Conservation (phyloP, 2,888 invertebrate species). For the Harmothoe impar region DNA sequence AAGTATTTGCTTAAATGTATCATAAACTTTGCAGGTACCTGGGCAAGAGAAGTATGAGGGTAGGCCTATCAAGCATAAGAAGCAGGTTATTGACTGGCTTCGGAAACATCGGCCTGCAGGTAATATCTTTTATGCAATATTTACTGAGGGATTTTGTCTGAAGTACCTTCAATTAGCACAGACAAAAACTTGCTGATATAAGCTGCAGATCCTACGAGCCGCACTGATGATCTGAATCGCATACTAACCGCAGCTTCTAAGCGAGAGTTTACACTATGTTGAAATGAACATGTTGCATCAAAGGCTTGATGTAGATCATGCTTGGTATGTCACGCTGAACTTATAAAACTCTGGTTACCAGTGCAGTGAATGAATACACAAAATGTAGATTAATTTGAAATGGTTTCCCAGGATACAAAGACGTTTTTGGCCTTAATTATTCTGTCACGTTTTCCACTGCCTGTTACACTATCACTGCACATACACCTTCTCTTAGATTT, state of each 20-base stretch:
- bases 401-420: no score
- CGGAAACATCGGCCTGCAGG: not conserved
- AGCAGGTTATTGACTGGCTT: not conserved
- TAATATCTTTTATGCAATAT: no score
- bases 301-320: not conserved
- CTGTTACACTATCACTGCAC: not conserved
- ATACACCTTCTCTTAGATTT: not conserved
- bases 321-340: not conserved
- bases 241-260: no score
- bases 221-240: no score
- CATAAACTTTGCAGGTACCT: not conserved
- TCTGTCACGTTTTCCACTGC: not conserved
- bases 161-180: not conserved
- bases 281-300: not conserved
- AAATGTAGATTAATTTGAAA: no score
- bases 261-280: no score
- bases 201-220: not conserved
- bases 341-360: no score
- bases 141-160: no score
- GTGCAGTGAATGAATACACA: no score
- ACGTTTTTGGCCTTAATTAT: not conserved
- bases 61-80: not conserved
- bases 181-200: not conserved
- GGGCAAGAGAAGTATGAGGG: not conserved
- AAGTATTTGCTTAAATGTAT: no score